These are phyloP conservation scores for Elachura formosa DNA, from an alignment of 2,113 vertebrate species.

Conservation along the genomic window DNA sequence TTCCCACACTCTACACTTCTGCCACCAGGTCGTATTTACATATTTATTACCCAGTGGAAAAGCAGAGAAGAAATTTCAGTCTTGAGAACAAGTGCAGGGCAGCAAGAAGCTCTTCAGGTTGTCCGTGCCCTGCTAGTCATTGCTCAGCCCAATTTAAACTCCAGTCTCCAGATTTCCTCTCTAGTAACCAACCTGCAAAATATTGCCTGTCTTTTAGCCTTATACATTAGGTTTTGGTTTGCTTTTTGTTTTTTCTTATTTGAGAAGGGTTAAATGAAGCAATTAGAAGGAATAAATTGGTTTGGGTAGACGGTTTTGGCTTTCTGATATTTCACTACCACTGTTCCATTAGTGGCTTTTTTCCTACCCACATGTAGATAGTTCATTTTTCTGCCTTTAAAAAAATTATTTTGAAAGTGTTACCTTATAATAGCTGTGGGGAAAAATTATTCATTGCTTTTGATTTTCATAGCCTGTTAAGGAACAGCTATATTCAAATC, in stretches of 20 bases:
- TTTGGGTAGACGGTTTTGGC: background rate
- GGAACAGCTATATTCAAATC: background rate
- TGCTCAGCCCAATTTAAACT: background rate
- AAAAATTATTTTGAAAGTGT: background rate
- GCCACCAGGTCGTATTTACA: constrained; percentile 12
- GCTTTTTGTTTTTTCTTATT: background rate
- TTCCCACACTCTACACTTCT: background rate
- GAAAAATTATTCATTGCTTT: background rate
- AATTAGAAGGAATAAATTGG: background rate
- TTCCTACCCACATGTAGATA: background rate
- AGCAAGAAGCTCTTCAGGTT: background rate
- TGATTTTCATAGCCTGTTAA: background rate
- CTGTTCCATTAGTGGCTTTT: background rate
- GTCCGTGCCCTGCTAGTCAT: background rate
- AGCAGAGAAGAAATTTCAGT: background rate
- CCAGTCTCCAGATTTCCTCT: background rate
- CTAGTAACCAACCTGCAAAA: background rate
- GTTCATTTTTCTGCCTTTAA: background rate
- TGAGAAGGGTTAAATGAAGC: background rate
- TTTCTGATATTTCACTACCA: background rate
- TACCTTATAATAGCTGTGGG: background rate
- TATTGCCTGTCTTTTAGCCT: background rate
- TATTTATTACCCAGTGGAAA: constrained; percentile 18
- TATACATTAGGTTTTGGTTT: background rate
- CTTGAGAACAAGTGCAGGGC: background rate